Evolutionary conservation across 2,797 vertebrate genomes (phyloP).

Genomic region (Valencia hispanica): DNA sequence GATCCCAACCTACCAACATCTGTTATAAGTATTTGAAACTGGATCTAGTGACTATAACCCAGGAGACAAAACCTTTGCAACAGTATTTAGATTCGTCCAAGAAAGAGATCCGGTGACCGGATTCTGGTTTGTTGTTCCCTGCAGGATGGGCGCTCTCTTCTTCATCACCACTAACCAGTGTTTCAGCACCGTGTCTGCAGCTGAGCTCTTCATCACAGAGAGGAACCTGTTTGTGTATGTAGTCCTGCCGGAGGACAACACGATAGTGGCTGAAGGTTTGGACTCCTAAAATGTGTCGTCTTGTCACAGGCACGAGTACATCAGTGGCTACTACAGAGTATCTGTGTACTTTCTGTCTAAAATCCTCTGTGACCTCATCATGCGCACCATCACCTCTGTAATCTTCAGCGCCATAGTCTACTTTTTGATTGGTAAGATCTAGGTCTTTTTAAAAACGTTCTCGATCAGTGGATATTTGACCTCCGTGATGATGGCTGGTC

Average conservation of each 20-base stretch:
- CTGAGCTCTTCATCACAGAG: slow-evolving; percentile 91
- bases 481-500: slow-evolving; percentile 10
- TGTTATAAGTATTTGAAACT: neutral
- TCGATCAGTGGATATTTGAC: neutral
- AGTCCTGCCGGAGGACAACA: neutral
- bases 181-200: slow-evolving; percentile 88
- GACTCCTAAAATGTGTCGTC: slow-evolving; percentile 3
- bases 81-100: neutral
- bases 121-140: slow-evolving; percentile 13
- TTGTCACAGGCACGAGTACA: slow-evolving; percentile 90
- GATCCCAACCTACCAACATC: too few relatives aligned
- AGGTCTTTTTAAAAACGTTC: neutral
- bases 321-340: slow-evolving; percentile 94
- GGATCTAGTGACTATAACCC: neutral
- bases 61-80: neutral
- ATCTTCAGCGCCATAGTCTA: slow-evolving; percentile 88
- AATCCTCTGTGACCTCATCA: slow-evolving; percentile 85
- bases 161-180: slow-evolving; percentile 94
- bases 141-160: slow-evolving; percentile 91
- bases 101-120: neutral
- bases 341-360: slow-evolving; percentile 93
- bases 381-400: slow-evolving; percentile 86
- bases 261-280: neutral
- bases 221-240: slow-evolving; percentile 93
- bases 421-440: slow-evolving; percentile 88